Base-by-base conservation (phyloP, 2,888 invertebrate species). In the Petrolisthes manimaculis region DNA sequence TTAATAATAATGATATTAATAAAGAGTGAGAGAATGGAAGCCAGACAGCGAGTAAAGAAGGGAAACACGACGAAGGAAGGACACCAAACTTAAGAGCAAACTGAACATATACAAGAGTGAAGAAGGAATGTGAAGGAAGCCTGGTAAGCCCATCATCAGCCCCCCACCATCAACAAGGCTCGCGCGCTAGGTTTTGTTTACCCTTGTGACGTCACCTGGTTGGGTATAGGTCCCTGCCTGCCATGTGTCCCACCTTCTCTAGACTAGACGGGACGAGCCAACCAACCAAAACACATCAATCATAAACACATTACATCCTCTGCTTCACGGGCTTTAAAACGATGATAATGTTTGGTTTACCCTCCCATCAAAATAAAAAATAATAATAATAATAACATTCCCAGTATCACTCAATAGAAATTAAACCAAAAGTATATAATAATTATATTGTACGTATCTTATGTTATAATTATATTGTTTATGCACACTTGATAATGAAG, bases 71-170 rank as follows among this genome's bases (percentile, higher is more conserved):
- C 12, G 67, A 67, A 18, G 61, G 14, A 61, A 61, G 37, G 37
- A 37, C 37, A 37, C 37, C 37, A 37, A 37, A 37, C 37, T 37
- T 37, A 37, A 67, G 67, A 67, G 56, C 5, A 55, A 80, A 9
- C 55, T 21, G 24, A 55, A 55, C 0, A 55, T 55, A 21, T 53
- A 80, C 5, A 55, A 80, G 56, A 55, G 24, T 18, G 79, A 80
- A 21, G 67, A 2, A 37, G 51, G 81, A 37, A 37, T 61, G 81
- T 67, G 69, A n/a, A 67, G 67, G 78, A 51, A n/a, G 81, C 53
- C 81, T 82, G 81, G 69, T 21, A 82, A 67, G 37, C 51, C 81
- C 81, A 82, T 82, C 56, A 82, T n/a, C n/a, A 24, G 21, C 71
- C 53, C 14, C 51, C 55, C 56, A 12, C 37, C 67, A 67, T 37